These are phyloP conservation scores for Bettongia penicillata DNA, from an alignment of 2,113 vertebrate genomes.

Conservation along the genomic window DNA sequence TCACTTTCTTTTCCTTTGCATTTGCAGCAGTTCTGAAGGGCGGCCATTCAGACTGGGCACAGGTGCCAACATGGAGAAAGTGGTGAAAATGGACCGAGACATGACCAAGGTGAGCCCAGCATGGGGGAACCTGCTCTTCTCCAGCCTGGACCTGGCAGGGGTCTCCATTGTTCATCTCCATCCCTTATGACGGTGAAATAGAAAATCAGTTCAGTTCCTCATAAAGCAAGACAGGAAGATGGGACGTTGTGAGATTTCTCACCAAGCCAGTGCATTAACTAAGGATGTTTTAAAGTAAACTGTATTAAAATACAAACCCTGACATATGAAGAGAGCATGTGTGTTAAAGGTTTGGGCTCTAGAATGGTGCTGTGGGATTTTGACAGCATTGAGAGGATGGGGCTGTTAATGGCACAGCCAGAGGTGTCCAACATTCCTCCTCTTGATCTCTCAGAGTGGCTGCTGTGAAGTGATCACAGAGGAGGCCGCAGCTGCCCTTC, in stretches of 20 bases:
- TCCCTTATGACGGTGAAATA: background rate
- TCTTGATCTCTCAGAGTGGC: constrained; percentile 88
- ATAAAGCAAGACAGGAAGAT: background rate
- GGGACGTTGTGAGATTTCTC: background rate
- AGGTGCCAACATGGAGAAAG: constrained; percentile 99
- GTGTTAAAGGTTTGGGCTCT: background rate
- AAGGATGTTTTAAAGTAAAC: constrained; percentile 29
- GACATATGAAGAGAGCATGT: background rate
- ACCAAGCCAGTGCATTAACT: background rate
- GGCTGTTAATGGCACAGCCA: background rate
- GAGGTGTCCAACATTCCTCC: background rate
- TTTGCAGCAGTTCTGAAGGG: constrained; percentile 95
- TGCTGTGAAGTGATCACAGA: constrained; percentile 98
- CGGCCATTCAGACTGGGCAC: constrained; percentile 97
- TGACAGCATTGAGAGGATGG: constrained; percentile 18
- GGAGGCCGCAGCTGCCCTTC: constrained; percentile 93
- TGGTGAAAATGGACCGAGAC: constrained; percentile 99
- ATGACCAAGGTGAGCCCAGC: constrained; percentile 94
- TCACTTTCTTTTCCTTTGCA: constrained; percentile 22
- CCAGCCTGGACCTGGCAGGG: background rate
- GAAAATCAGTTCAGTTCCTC: background rate
- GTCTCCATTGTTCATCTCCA: background rate
- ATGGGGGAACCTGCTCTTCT: background rate
- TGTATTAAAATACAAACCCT: constrained; percentile 5
- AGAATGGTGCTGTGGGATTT: background rate